Percentiles rank a stretch among this genome's conserved stretches.
Conservation (phyloP, 2,797 vertebrate genomes). For the Acanthiza pusilla region DNA sequence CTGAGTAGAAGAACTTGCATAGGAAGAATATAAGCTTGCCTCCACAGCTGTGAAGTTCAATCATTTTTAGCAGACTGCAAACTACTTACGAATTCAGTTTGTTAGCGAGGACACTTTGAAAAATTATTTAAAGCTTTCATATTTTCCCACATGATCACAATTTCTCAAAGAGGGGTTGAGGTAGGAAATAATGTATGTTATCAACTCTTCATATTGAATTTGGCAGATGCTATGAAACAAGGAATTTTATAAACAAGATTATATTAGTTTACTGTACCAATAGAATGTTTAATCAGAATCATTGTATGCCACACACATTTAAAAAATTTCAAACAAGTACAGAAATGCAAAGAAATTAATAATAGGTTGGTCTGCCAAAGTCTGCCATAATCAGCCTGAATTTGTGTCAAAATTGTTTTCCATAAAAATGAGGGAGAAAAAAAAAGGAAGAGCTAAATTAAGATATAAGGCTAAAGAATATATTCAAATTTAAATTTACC, state of each 20-base stretch:
- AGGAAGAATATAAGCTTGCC: not conserved
- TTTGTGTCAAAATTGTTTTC: not conserved
- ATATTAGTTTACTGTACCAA: not conserved
- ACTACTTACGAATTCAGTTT: constrained; percentile 7
- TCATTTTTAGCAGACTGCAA: constrained; percentile 4
- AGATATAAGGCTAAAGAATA: not conserved
- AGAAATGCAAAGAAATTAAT: not conserved
- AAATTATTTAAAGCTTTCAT: not conserved
- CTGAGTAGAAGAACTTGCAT: not conserved
- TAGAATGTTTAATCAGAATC: constrained; percentile 5
- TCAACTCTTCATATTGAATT: constrained; percentile 22
- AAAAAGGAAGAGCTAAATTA: not conserved
- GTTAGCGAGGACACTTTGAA: not conserved
- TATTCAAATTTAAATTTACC: constrained; percentile 15
- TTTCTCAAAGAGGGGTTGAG: not conserved
- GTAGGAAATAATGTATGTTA: constrained; percentile 9
- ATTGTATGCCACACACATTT: not conserved
- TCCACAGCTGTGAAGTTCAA: constrained; percentile 21
- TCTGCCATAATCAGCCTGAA: not conserved
- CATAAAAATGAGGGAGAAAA: not conserved
- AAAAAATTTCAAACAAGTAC: constrained; percentile 1
- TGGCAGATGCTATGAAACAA: constrained; percentile 9
- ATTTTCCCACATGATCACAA: not conserved
- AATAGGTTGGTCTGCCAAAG: not conserved
- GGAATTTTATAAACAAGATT: constrained; percentile 18